These are phyloP conservation scores for Zapornia atra DNA, from an alignment of 2,113 vertebrate genomes.

Conservation along the genomic window DNA sequence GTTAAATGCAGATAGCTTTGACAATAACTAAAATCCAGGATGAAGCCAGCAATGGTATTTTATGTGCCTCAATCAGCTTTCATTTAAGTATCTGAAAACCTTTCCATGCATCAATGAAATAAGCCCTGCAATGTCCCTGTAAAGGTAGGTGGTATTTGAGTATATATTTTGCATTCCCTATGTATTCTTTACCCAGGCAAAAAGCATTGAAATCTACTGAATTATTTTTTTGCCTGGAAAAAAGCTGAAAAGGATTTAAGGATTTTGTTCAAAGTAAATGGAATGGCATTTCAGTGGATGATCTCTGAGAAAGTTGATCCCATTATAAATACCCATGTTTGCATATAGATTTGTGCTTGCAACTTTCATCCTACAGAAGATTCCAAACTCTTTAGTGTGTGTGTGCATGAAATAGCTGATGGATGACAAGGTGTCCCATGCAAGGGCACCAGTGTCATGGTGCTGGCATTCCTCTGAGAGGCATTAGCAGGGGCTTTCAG, in stretches of 20 bases:
- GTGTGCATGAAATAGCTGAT: background rate
- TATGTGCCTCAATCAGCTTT: background rate
- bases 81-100: background rate
- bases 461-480: background rate
- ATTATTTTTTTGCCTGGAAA: background rate
- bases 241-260: background rate
- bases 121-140: background rate
- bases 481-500: background rate
- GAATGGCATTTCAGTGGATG: background rate
- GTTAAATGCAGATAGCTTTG: background rate
- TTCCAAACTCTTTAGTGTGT: background rate
- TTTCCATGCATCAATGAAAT: background rate
- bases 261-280: background rate
- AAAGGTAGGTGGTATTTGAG: background rate
- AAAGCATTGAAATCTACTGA: background rate
- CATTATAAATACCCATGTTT: background rate
- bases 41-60: background rate
- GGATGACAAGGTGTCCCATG: background rate
- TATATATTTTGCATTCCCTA: background rate
- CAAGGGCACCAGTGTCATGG: background rate
- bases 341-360: background rate
- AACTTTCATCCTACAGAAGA: background rate
- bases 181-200: background rate
- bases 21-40: background rate
- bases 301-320: background rate